Evolutionary conservation across 2,888 invertebrate species (phyloP).

Genomic region (Perithous albicinctus): DNA sequence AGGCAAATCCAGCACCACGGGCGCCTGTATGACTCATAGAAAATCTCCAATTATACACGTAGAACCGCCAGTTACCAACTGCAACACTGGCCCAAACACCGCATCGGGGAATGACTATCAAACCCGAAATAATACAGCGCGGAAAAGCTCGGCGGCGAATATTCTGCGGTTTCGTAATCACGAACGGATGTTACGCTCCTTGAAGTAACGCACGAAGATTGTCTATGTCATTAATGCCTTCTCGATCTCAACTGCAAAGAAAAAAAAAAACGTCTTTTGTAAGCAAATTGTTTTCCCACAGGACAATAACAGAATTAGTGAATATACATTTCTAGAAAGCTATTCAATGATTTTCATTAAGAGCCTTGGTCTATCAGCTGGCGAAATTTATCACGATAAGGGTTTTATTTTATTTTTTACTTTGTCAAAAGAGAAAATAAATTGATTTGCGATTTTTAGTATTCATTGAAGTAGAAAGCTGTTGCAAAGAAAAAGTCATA

Average conservation of each 20-base stretch:
- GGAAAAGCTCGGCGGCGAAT: conserved; percentile 8
- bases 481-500: no score
- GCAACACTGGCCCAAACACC: not conserved
- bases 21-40: not conserved
- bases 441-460: no score
- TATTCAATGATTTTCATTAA: no score
- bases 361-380: no score
- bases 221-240: not conserved
- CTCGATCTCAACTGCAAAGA: not conserved
- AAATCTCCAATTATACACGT: conserved; percentile 39
- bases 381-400: no score
- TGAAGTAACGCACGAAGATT: not conserved
- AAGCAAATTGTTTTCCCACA: no score
- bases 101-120: conserved; percentile 11
- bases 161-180: conserved; percentile 13
- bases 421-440: no score
- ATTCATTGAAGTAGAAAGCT: no score
- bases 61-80: conserved; percentile 10
- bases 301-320: no score
- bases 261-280: no score
- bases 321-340: no score
- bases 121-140: conserved; percentile 20
- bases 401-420: no score
- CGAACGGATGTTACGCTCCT: conserved; percentile 18
- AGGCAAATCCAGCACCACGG: not conserved